A percentile compares a stretch with the other conserved stretches of the same genome.
Conservation (phyloP, 2,797 vertebrate genomes). For the Ispidina picta region DNA sequence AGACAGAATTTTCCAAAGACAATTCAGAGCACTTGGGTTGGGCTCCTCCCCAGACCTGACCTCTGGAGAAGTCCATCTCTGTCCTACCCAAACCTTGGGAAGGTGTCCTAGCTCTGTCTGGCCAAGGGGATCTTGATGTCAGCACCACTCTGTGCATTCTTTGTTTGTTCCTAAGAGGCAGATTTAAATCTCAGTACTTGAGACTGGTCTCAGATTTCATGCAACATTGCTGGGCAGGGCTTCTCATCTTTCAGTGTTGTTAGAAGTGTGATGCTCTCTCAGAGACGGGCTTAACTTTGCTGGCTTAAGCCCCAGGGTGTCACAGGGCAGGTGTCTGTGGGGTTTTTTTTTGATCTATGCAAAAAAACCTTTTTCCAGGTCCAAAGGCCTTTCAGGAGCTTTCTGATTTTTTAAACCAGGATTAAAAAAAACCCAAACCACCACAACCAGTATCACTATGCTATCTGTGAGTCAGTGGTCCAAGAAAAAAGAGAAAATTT, state of each 20-base stretch:
- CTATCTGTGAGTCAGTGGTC: not conserved
- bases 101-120: not conserved
- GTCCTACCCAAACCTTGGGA: not conserved
- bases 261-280: not conserved
- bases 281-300: fast-evolving
- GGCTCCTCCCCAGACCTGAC: not conserved
- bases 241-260: not conserved
- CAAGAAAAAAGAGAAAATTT: not conserved
- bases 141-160: not conserved
- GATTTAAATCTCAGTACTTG: not conserved
- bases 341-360: not conserved
- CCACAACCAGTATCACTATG: not conserved
- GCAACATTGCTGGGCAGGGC: not conserved
- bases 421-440: not conserved
- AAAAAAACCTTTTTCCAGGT: not conserved
- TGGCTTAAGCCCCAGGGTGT: not conserved
- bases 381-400: not conserved
- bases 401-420: not conserved
- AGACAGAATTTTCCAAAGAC: not conserved
- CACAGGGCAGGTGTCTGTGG: not conserved
- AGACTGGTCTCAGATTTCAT: not conserved
- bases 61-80: not conserved
- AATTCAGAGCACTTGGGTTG: not conserved
- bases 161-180: not conserved
- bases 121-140: not conserved